Evolutionary conservation across 2,113 vertebrate species (phyloP), one percentile per base, ranked within the genome.

Genomic region (Empidonax traillii): DNA sequence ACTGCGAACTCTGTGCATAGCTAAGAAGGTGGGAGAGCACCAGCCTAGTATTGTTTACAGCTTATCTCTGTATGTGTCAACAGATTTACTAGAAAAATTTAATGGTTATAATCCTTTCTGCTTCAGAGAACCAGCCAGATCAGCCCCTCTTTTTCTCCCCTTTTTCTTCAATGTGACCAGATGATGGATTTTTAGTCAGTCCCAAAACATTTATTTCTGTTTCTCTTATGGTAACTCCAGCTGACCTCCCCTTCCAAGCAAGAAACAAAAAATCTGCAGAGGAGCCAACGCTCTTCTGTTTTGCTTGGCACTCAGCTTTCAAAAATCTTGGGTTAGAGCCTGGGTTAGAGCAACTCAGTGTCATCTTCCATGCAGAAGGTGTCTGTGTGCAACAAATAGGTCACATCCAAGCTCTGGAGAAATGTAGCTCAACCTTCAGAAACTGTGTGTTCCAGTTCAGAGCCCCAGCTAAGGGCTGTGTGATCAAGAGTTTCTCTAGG

Each of bases 1-100:
- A 23, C 98, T 99, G 27, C 94, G 99, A 14, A 99, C 99, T 4
- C 95, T 99, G 63, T 99, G 99, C 92, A 98, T 99, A 16, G 97
- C 99, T 89, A 99, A 99, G 96, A 99, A 99, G 98, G 99, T 99
- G 79, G 91, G 92, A 77, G 18, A 4, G 16, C 6, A 35, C 27
- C 77, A 37, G 10, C 53, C 28, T 22, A 19, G 28, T 68, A 24
- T 7, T 78, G 8, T 92, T 74, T 43, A 31, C 25, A 69, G 44
- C 30, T 75, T 72, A 59, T 15, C 4, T 67, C 39, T 43, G 7
- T 31, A 65, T 10, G 17, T 30, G 7, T 39, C 43, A 80, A 10
- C 17, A 73, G 65, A 56, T 88, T 79, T 84, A 24, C 44, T 19
- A 39, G 19, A 44, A 79, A 89, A 74, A 75, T 46, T 2, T 4